Evolutionary conservation across 1,140 invertebrate species (phyloP).

Genomic region (Carposina sasakii): DNA sequence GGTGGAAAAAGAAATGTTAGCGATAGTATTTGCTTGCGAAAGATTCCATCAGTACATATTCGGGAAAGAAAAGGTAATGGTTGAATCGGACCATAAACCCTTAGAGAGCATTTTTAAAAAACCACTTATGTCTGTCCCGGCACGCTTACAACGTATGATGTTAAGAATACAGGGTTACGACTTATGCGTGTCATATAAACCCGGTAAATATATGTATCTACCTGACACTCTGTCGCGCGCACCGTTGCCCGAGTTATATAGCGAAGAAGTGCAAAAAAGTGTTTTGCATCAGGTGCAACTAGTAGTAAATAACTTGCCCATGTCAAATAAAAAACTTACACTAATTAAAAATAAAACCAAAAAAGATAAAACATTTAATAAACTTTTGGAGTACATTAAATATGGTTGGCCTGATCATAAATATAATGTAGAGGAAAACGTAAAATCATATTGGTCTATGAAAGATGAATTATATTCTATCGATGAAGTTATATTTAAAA

Average conservation of each 20-base stretch:
- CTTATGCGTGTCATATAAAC: conserved; percentile 1
- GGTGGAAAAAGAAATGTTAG: conserved; percentile 46
- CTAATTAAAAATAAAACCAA: conserved; percentile 8
- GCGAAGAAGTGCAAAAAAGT: conserved; percentile 5
- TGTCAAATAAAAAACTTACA: conserved; percentile 11
- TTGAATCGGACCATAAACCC: conserved; percentile 64
- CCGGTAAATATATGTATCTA: conserved; percentile 49
- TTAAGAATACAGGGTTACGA: conserved; percentile 5
- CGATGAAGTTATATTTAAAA: conserved; percentile 9
- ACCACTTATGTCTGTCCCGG: conserved; percentile 39
- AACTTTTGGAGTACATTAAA: conserved; percentile 8
- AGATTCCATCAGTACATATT: conserved; percentile 25
- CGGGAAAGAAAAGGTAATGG: conserved; percentile 18
- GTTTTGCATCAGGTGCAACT: conserved; percentile 8
- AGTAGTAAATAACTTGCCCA: conserved; percentile 11
- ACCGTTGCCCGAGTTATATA: conserved; percentile 11
- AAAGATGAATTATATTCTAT: conserved; percentile 13
- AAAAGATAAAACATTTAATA: conserved; percentile 5
- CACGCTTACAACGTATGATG: conserved; percentile 31
- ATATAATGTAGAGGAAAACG: conserved; percentile 3
- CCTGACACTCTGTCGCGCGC: conserved; percentile 51
- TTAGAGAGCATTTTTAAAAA: conserved; percentile 54
- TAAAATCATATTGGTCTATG: conserved; percentile 10
- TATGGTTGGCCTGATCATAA: conserved; percentile 15
- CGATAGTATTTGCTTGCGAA: conserved; percentile 35